Evolutionary conservation across 2,888 invertebrate species (phyloP).

Genomic region (Caenorhabditis doughertyi): DNA sequence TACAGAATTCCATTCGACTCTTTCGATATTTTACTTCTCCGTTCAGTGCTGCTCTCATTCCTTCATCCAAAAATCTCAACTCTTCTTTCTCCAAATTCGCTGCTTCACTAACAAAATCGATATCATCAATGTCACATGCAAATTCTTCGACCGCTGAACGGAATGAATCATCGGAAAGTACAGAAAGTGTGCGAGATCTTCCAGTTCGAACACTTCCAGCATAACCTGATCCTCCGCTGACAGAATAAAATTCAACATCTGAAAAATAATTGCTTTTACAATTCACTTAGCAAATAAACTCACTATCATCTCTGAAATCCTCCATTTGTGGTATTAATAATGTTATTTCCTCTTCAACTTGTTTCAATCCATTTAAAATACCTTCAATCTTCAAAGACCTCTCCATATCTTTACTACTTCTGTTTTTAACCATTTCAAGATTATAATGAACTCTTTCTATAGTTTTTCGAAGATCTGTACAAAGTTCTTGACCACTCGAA

Average conservation of each 20-base stretch:
- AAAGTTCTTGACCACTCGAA: slow-evolving; percentile 63
- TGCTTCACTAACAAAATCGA: slow-evolving; percentile 59
- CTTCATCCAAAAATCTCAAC: slow-evolving; percentile 91
- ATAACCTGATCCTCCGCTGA: slow-evolving; percentile 50
- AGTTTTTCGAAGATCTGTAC: slow-evolving; percentile 67
- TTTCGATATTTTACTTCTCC: slow-evolving; percentile 82
- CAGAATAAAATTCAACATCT: slow-evolving; percentile 62
- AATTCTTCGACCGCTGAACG: slow-evolving; percentile 92
- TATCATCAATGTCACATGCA: slow-evolving; percentile 71
- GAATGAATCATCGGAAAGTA: slow-evolving; percentile 95
- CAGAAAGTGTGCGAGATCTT: slow-evolving; percentile 83
- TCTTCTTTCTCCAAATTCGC: slow-evolving; percentile 87
- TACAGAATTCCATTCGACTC: slow-evolving; percentile 91
- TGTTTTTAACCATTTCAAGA: slow-evolving; percentile 72
- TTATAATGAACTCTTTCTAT: slow-evolving; percentile 68
- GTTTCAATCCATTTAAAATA: slow-evolving; percentile 51
- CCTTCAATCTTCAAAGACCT: slow-evolving; percentile 66
- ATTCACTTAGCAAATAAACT: slow-evolving; percentile 16
- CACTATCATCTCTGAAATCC: slow-evolving; percentile 51
- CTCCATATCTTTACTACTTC: slow-evolving; percentile 74
- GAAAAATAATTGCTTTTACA: too few species aligned
- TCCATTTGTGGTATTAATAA: slow-evolving; percentile 49
- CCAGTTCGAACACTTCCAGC: slow-evolving; percentile 64
- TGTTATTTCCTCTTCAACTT: slow-evolving; percentile 49
- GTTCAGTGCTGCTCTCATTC: slow-evolving; percentile 90